Evolutionary conservation across 1,140 invertebrate genomes (phyloP).

Genomic region (Uloborus diversus): DNA sequence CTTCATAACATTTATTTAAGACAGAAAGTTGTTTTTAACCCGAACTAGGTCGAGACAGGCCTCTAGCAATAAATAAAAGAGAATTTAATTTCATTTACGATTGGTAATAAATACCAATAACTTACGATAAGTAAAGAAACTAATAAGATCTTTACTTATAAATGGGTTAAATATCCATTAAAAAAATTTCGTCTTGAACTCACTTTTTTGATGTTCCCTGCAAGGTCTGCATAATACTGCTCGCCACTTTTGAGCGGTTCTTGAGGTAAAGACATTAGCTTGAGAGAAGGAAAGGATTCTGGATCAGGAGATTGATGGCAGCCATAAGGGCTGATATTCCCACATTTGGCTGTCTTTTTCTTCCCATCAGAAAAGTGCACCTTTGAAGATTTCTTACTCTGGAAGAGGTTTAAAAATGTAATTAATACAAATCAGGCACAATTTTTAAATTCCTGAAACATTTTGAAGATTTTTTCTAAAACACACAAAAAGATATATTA

Average conservation of each 20-base stretch:
- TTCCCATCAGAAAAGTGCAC: slow-evolving; percentile 48
- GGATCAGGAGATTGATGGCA: slow-evolving; percentile 83
- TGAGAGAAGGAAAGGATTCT: slow-evolving; percentile 83
- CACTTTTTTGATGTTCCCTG: slow-evolving; percentile 93
- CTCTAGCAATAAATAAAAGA: too few species aligned
- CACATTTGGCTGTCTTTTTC: too few species aligned
- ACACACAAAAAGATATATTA: neutral
- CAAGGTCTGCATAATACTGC: slow-evolving; percentile 93
- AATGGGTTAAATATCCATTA: too few species aligned
- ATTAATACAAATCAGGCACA: too few species aligned
- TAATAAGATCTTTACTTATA: too few species aligned
- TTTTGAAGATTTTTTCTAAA: neutral
- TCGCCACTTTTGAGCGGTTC: slow-evolving; percentile 87
- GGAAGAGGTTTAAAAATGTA: slow-evolving; percentile 7
- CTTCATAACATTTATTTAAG: too few species aligned
- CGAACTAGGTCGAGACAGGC: too few species aligned
- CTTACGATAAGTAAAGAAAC: too few species aligned
- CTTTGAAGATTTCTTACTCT: slow-evolving; percentile 58
- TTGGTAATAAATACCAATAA: too few species aligned
- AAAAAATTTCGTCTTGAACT: too few species aligned
- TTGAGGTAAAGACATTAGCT: slow-evolving; percentile 82
- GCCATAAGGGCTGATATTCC: slow-evolving; percentile 78
- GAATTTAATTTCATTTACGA: too few species aligned
- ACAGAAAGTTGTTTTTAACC: too few species aligned
- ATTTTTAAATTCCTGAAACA: neutral